Base-by-base conservation (phyloP, 2,113 vertebrate genomes). In the Riparia riparia region DNA sequence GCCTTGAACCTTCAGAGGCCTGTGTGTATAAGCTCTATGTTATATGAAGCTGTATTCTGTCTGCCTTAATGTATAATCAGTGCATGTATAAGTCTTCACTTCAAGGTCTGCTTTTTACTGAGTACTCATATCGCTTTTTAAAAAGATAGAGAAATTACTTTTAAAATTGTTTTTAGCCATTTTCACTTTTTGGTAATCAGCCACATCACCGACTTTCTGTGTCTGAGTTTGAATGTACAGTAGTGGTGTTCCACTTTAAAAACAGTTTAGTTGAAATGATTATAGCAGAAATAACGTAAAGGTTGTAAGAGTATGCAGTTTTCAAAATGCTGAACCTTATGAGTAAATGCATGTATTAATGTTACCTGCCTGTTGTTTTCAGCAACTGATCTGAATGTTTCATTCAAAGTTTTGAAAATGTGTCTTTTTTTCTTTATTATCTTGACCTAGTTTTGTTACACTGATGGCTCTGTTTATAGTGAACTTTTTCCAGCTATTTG, bases 401-500 rank as follows among this genome's bases (percentile, higher is more conserved):
- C 49, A 61, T 41, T 70, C 17, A 24, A 66, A 58, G 29, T 47
- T 60, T 16, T 9, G 1, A 39, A 93, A 92, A 84, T 32, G 25
- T 1, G 7, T 60, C 3, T 26, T 2, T 68, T 37, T 25, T 24
- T 22, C 29, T 28, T 41, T 54, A 4, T 51, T 89, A 19, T 64
- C 74, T 69, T 77, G 24, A 45, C 39, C 9, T 28, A 11, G 29
- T 68, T 90, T 96, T 37, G 73, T 94, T 29, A 20, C n/a, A 26
- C 61, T 44, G 49, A 74, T 68, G 89, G 66, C 80, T 95, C 90
- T 71, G 60, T 96, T 95, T 85, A 37, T 37, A 94, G 80, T 95
- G 90, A 92, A 86, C 86, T 96, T 88, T 95, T 70, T 94, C 92
- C 60, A 95, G 86, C 89, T 93, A 92, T 26, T 96, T 90, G 73